Conservation (phyloP, 2,797 vertebrate genomes). For the Protonibea diacanthus region DNA sequence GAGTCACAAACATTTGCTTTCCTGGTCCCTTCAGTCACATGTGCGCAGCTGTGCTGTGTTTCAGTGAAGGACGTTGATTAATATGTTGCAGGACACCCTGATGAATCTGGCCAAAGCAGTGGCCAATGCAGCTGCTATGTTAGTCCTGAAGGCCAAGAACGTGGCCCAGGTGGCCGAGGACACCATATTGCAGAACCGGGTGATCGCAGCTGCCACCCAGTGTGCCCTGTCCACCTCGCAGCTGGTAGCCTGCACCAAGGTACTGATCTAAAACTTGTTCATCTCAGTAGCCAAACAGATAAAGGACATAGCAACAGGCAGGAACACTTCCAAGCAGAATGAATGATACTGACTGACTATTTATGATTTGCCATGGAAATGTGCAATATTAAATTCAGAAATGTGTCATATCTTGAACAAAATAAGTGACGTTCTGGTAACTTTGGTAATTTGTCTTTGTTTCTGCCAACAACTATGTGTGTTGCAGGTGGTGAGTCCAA, state of each 20-base stretch:
- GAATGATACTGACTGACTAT: too few species aligned
- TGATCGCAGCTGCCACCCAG: constrained; percentile 97
- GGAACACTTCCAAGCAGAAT: neutral
- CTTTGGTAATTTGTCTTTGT: neutral
- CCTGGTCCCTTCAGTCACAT: constrained; percentile 46
- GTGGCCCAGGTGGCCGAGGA: constrained; percentile 98
- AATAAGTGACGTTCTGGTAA: neutral
- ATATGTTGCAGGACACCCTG: constrained; percentile 92
- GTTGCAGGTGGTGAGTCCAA: constrained; percentile 95
- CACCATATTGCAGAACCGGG: constrained; percentile 94
- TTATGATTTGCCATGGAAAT: neutral
- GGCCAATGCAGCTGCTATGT: constrained; percentile 98
- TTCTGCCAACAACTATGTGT: constrained; percentile 25
- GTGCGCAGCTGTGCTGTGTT: constrained; percentile 68
- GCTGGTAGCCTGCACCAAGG: constrained; percentile 99
- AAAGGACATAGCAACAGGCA: constrained; percentile 26
- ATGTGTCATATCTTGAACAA: neutral
- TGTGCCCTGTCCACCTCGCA: constrained; percentile 98
- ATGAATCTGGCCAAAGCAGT: constrained; percentile 99
- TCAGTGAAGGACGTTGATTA: constrained; percentile 75
- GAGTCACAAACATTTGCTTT: constrained; percentile 45
- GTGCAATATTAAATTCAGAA: neutral
- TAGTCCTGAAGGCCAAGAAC: constrained; percentile 98
- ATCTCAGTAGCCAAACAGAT: constrained; percentile 27
- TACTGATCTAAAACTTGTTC: constrained; percentile 67